Base-by-base conservation (phyloP, 2,113 vertebrate species). In the Columbina picui region DNA sequence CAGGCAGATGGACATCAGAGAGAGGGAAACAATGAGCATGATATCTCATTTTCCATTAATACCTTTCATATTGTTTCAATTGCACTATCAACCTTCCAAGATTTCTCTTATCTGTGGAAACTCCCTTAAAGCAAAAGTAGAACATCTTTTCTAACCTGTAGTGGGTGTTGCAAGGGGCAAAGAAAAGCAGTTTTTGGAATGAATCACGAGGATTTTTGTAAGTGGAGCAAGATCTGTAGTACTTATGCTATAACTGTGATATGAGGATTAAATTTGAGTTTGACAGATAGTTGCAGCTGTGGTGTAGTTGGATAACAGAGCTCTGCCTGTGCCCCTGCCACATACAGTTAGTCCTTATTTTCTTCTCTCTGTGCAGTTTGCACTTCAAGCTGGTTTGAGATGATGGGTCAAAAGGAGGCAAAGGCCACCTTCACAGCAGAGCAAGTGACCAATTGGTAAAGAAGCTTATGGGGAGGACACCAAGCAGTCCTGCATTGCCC, bases 261-360 rank as follows among this genome's bases (percentile, higher is more conserved):
- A 73, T 9, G 5, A 29, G 21, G 80, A 49, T 29, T 10, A 64
- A 84, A 59, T 63, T 59, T 23, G 36, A 2, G 20, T 47, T 56
- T 77, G 39, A 41, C 2, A 0, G 0, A 41, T 26, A 65, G 39
- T 29, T 52, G 12, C 20, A 84, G 26, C 32, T 65, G 3, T 30
- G 19, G 3, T 47, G 5, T 38, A 26, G 11, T 30, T 81, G 26
- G 29, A 2, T 38, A 17, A 4, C 12, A 34, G 14, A 15, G 6
- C 23, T 81, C 34, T 76, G 12, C 14, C 27, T 68, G 5, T n/a
- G 32, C 38, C 16, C 8, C 43, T 73, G 38, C 2, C 7, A 7
- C 1, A 0, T 52, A 36, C 9, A 29, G 11, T 30, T 74, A 14
- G 7, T 39, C 23, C 25, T 80, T 23, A 18, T 32, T 77, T 55